These are phyloP conservation scores for Oryzias dopingdopingensis DNA, from an alignment of 2,797 vertebrate genomes.

Conservation along the genomic window DNA sequence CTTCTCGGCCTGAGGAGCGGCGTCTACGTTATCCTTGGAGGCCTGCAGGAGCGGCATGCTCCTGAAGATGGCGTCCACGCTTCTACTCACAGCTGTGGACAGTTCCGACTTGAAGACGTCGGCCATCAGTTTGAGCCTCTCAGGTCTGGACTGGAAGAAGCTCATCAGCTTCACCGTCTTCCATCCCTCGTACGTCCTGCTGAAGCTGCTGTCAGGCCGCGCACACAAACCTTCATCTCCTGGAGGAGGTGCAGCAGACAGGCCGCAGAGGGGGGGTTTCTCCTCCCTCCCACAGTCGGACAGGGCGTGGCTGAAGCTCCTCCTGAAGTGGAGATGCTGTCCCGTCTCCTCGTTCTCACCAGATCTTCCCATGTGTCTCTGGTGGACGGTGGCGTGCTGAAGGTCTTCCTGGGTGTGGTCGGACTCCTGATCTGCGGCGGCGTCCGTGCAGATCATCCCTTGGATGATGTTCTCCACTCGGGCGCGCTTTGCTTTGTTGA, in stretches of 20 bases:
- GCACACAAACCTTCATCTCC: conserved; percentile 6
- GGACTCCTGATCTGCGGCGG: conserved; percentile 1
- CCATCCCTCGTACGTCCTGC: conserved; percentile 37
- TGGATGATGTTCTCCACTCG: conserved; percentile 86
- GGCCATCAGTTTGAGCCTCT: conserved; percentile 64
- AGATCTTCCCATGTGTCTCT: conserved; percentile 21
- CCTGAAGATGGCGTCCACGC: conserved; percentile 83
- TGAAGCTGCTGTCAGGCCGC: conserved; percentile 17
- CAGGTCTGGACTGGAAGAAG: conserved; percentile 44
- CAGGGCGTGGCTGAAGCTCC: conserved; percentile 54
- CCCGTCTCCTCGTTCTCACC: conserved; percentile 53
- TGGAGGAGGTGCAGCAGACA: conserved; percentile 13
- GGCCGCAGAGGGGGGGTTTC: conserved; percentile 8
- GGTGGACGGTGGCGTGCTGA: conserved; percentile 49
- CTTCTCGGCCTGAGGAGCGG: conserved; percentile 9
- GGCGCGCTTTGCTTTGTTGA: conserved; percentile 79
- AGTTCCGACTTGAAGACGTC: conserved; percentile 82
- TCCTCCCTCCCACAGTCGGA: conserved; percentile 17
- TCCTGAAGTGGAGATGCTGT: conserved; percentile 69
- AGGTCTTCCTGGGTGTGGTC: conserved; percentile 46
- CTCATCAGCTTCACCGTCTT: conserved; percentile 40
- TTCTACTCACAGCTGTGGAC: conserved; percentile 71
- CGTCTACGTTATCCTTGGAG: conserved; percentile 15
- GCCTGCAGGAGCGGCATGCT: conserved; percentile 62
- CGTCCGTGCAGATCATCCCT: conserved; percentile 71